Evolutionary conservation across 2,113 vertebrate genomes (phyloP), one percentile per base, ranked within the genome.

Genomic region (Ovis canadensis): DNA sequence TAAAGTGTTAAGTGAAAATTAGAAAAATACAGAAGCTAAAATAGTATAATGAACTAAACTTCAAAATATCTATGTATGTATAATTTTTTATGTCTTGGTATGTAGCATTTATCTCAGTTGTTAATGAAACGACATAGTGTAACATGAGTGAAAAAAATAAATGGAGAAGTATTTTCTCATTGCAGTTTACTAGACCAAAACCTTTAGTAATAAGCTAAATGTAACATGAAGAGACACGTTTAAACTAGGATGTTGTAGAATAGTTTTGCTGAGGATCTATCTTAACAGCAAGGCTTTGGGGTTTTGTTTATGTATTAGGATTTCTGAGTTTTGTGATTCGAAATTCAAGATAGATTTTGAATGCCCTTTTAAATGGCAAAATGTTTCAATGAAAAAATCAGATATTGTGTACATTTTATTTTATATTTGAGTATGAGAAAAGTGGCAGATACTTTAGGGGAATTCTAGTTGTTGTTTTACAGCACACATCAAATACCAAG

Each of bases 11-110:
- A 92, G 57, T 92, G 78, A 98, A 98, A 99, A 93, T 96, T 31
- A 95, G 97, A 93, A 95, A 98, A 97, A 97, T 88, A 78, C 15
- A 87, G 43, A 96, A 97, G 48, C 43, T 98, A 98, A 98, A 98
- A 98, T 96, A 90, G 45, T 64, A 85, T 43, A 89, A 71, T 74
- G 31, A 98, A 43, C 59, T 98, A 97, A 98, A 98, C 98, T 98
- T 96, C 43, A 87, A 97, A 98, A 97, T 93, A 98, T 81, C n/a
- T 97, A 48, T 95, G 6, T 33, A 12, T 85, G 54, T 50, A 64
- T 97, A 50, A 94, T 85, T 95, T 94, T 6, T 55, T 97, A 88
- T 93, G 93, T 95, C 94, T 98, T 91, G 55, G 29, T 92, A 78
- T 86, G 81, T 74, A 92, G 40, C 2, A 1, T 94, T 97, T 88